Evolutionary conservation across 2,113 vertebrate genomes (phyloP), one percentile per base, ranked within the genome.

Genomic region (Ancistrus triradiatus): DNA sequence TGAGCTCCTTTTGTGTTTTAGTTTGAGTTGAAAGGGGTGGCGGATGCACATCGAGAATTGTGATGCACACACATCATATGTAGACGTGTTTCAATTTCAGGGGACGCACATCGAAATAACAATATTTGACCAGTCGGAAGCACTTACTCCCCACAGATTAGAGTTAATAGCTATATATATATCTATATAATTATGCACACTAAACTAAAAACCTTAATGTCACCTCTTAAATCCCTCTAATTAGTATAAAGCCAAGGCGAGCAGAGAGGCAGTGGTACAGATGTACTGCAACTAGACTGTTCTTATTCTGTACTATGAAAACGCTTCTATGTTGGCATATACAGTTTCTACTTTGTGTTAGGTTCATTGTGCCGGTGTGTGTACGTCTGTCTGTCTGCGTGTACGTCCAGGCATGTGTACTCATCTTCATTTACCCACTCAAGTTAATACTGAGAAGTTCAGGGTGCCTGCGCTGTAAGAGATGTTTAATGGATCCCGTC

Each of bases 381-480:
- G 56, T 66, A 35, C 0, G 46, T 66, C 17, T 18, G 27, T 48
- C 11, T 27, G 59, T 63, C 28, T 66, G 46, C 48, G 33, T 67
- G 63, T 43, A 43, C 15, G 38, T 40, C 13, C 22, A 35, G 40
- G 59, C 60, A 63, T 69, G 74, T 65, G 59, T 66, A 42, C 56
- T 27, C 19, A 56, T 72, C 69, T 62, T 62, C 65, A 69, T 72
- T 52, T 52, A 64, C 57, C 40, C 25, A 18, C 69, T 72, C 65
- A 21, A 69, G 47, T 28, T 56, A 62, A 72, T 71, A 57, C 59
- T 67, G 49, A 48, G 11, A 71, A 75, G 52, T 63, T 59, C 73
- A 31, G 59, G 57, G 59, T 60, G 73, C 63, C 68, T 71, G 73
- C 58, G 63, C 65, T 63, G 61, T 65, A 44, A 49, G 65, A 69